Base-by-base conservation (phyloP, 2,797 vertebrate species). In the Mycteria americana region DNA sequence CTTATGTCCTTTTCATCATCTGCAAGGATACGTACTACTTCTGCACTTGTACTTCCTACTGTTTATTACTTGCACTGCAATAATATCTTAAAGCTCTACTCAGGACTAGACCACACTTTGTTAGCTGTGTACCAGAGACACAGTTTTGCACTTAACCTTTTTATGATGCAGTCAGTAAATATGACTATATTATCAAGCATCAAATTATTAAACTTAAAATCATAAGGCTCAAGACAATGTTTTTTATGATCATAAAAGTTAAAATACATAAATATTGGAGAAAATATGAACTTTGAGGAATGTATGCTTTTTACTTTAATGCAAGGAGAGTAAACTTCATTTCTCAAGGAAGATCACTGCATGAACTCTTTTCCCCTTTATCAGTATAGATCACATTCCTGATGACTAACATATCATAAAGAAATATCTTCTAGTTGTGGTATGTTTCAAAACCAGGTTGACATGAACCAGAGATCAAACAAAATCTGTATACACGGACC, bases 391-490 rank as follows among this genome's bases (percentile, higher is more conserved):
- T 91, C 89, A 90, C 48, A 74, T 64, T 95, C 70, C 73, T 95
- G 85, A 88, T 95, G 94, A 88, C 85, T 93, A 95, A 93, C 91
- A 72, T 89, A 94, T 64, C 85, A 90, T 83, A 78, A 92, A 88
- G 93, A 91, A 96, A 37, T 76, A 96, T 62, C 43, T 92, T 88
- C 89, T 96, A 94, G 95, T 95, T 96, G 74, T 21, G 2, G 35
- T 94, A 41, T 88, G 91, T 97, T 96, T 97, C 96, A 96, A 96
- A 97, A 88, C 54, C 87, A 93, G 82, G 91, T 80, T 97, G 97
- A 97, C 93, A 95, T 54, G 91, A 96, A 91, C 59, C 56, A 35
- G 94, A 97, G 97, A 97, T 97, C 97, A 97, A 97, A 97, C 96
- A 97, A 96, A 97, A 88, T 84, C 96, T 96, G 96, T 97, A 97